Evolutionary conservation across 2,113 vertebrate genomes (phyloP), one percentile per base, ranked within the genome.

Genomic region (Ondatra zibethicus): DNA sequence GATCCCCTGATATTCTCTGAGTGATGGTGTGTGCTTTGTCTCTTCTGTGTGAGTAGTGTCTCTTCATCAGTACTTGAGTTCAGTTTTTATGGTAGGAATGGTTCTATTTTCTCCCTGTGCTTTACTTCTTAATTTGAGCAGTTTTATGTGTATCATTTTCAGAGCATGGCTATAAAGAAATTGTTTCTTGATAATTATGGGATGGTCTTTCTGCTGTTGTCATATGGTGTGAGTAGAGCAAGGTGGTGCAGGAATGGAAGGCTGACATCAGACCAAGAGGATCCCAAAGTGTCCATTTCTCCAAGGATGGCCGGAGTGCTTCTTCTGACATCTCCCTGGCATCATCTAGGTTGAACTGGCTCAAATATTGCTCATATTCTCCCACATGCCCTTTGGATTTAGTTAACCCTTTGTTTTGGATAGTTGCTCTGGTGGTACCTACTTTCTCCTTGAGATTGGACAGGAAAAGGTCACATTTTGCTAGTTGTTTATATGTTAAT

Each of bases 71-170:
- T 73, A 80, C 7, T 78, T 47, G 42, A 55, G 19, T 86, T 85
- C 82, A 29, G 80, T 65, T 81, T 29, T 91, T 45, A 42, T 55
- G 4, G 77, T 92, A 68, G 17, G 52, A 73, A 93, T 19, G 75
- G 50, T 13, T 33, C 7, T 52, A 3, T 52, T 65, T 36, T 61
- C 75, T 33, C 45, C 25, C 4, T 21, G 29, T 68, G 75, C 11
- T 25, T 81, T 93, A 50, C 58, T 91, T 5, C 72, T 95, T 92
- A 55, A 86, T 72, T 88, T 25, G n/a, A 89, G 36, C 14, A 65
- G 61, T 63, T 89, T 58, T 45, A 36, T 3, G 72, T 58, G 68
- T 70, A 4, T 87, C 39, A 27, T 93, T 94, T 89, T 95, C 73
- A 68, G 77, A 77, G 50, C 29, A 36, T 72, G 27, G 21, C 39